These are phyloP conservation scores for Buphagus erythrorhynchus DNA, from an alignment of 2,797 vertebrate species.

Conservation along the genomic window DNA sequence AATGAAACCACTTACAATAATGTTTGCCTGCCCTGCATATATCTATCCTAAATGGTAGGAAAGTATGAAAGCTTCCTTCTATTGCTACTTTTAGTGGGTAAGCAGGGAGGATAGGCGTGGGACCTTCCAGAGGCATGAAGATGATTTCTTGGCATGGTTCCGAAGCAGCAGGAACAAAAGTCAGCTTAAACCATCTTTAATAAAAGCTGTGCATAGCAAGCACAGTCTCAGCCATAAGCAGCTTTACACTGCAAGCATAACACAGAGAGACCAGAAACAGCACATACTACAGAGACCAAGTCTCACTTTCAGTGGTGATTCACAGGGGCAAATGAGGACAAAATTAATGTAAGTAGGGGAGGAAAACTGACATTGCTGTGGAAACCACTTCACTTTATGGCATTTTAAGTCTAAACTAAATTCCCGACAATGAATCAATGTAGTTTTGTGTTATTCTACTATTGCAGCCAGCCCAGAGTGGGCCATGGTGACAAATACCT, in stretches of 20 bases:
- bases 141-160: neutral
- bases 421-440: constrained; percentile 26
- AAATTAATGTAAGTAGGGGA: constrained; percentile 31
- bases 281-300: neutral
- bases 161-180: neutral
- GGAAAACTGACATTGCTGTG: constrained; percentile 33
- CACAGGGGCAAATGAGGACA: constrained; percentile 39
- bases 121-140: neutral
- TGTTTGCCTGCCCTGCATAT: neutral
- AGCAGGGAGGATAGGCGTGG: neutral
- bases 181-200: neutral
- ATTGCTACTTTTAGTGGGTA: neutral
- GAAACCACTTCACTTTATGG: constrained; percentile 29
- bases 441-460: constrained; percentile 7
- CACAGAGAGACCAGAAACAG: neutral
- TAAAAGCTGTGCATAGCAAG: neutral
- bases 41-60: neutral
- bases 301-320: constrained; percentile 39
- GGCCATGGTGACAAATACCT: neutral
- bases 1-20: neutral
- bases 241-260: neutral
- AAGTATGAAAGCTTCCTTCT: neutral
- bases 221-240: neutral
- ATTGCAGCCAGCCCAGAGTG: neutral
- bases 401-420: constrained; percentile 27